A percentile compares a stretch with the other conserved stretches of the same genome.
phyloP scores from a whole-genome alignment of 2,888 invertebrate species.

The Tholera decimalis region DNA sequence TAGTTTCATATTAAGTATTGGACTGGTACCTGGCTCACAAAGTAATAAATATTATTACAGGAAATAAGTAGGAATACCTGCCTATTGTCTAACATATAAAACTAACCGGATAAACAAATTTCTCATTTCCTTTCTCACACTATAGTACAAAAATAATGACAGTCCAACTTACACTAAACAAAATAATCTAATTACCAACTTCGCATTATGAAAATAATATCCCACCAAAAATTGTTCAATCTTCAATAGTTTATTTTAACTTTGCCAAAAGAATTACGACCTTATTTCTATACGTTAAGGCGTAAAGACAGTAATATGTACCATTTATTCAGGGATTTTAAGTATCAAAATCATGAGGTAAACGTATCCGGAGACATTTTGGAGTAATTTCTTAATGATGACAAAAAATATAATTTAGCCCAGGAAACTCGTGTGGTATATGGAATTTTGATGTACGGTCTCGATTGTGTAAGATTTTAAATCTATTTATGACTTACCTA shows the following conservation, averaged over 20 bases:
- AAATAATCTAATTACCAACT: constrained; percentile 31
- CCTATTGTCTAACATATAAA: too few relatives aligned
- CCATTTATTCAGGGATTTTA: neutral
- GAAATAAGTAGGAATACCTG: neutral
- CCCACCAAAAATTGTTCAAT: constrained; percentile 43
- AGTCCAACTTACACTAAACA: constrained; percentile 1
- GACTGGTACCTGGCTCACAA: neutral
- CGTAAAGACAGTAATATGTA: neutral
- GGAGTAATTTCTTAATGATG: constrained; percentile 28
- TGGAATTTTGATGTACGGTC: neutral
- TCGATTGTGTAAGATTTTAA: neutral
- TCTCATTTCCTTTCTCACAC: constrained; percentile 24
- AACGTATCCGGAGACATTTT: constrained; percentile 10
- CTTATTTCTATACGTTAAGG: neutral
- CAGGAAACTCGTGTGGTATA: constrained; percentile 16
- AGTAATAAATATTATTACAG: neutral
- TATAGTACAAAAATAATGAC: constrained; percentile 7
- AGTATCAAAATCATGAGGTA: neutral
- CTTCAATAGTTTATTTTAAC: neutral
- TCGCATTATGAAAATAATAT: constrained; percentile 43
- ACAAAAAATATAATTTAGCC: constrained; percentile 1
- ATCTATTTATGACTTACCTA: neutral
- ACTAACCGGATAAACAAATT: too few relatives aligned
- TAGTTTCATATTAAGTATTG: neutral
- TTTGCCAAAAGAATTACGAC: constrained; percentile 14